Evolutionary conservation across 2,888 invertebrate species (phyloP).

Genomic region (Nomada lathburiana): DNA sequence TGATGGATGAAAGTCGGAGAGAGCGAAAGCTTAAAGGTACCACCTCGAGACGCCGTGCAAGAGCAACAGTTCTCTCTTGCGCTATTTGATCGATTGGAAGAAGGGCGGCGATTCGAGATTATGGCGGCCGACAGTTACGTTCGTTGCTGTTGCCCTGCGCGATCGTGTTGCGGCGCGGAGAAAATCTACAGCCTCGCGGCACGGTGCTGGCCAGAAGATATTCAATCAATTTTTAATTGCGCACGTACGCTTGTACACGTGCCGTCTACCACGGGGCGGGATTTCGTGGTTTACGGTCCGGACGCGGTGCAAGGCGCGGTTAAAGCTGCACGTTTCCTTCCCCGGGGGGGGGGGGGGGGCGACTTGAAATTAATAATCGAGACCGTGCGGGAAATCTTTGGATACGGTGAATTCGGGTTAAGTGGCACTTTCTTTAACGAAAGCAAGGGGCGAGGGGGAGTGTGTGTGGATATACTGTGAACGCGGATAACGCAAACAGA

Average conservation of each 20-base stretch:
- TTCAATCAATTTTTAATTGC: conserved; percentile 68
- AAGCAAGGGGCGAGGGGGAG: not conserved
- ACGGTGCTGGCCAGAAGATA: conserved; percentile 53
- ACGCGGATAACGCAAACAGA: too few relatives aligned
- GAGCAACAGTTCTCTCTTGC: not conserved
- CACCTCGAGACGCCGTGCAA: not conserved
- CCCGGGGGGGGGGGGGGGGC: not conserved
- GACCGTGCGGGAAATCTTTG: not conserved
- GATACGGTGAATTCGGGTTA: conserved; percentile 6
- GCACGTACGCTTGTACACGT: conserved; percentile 41
- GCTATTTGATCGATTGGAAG: not conserved
- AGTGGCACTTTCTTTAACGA: conserved; percentile 25
- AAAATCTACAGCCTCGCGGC: conserved; percentile 44
- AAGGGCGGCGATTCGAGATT: not conserved
- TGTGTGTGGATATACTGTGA: not conserved
- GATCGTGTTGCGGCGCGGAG: not conserved
- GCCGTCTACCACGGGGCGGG: conserved; percentile 33
- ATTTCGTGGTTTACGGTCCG: conserved; percentile 46
- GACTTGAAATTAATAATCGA: conserved; percentile 41
- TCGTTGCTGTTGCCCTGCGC: not conserved
- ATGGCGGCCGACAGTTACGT: not conserved
- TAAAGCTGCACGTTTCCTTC: conserved; percentile 20
- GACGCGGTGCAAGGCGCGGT: conserved; percentile 44
- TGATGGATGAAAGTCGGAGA: conserved; percentile 2
- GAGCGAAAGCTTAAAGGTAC: not conserved